Percentiles rank a stretch among this genome's conserved stretches.
Evolutionary conservation across 2,113 vertebrate genomes (phyloP).

Genomic region (Zosterops lateralis): DNA sequence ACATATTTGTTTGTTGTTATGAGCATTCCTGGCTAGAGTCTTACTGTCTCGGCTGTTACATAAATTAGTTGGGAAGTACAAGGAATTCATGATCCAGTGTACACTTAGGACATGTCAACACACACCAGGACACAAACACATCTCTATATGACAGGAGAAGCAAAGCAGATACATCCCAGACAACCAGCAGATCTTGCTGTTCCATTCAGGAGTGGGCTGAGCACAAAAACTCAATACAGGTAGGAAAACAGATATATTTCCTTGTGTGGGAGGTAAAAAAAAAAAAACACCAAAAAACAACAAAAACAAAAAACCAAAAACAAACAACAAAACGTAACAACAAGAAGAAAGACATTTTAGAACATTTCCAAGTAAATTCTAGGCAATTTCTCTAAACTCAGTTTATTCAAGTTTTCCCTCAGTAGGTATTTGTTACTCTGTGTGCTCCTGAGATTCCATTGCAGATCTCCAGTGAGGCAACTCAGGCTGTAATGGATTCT

Average conservation of each 20-base stretch:
- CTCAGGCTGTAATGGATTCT: background rate
- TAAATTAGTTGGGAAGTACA: background rate
- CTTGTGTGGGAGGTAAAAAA: accelerated
- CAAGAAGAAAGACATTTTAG: background rate
- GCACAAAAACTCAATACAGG: background rate
- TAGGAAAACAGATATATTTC: background rate
- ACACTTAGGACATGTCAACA: background rate
- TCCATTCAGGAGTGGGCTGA: background rate
- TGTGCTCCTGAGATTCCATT: background rate
- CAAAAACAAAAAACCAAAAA: too few species aligned
- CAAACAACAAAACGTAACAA: too few species aligned
- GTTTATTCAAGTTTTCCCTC: background rate
- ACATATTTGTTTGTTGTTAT: background rate
- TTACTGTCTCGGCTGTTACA: background rate
- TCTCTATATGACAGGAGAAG: background rate
- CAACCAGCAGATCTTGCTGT: background rate
- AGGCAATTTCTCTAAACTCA: background rate
- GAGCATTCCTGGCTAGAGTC: background rate
- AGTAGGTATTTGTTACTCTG: background rate
- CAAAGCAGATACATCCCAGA: background rate
- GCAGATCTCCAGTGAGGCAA: background rate
- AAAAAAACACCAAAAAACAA: background rate
- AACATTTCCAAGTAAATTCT: background rate
- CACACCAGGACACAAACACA: background rate
- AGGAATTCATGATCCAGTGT: background rate